Percentiles rank a stretch among this genome's conserved stretches.
These are phyloP conservation scores for Chesias legatella DNA, from an alignment of 2,888 invertebrate genomes.

Conservation along the genomic window DNA sequence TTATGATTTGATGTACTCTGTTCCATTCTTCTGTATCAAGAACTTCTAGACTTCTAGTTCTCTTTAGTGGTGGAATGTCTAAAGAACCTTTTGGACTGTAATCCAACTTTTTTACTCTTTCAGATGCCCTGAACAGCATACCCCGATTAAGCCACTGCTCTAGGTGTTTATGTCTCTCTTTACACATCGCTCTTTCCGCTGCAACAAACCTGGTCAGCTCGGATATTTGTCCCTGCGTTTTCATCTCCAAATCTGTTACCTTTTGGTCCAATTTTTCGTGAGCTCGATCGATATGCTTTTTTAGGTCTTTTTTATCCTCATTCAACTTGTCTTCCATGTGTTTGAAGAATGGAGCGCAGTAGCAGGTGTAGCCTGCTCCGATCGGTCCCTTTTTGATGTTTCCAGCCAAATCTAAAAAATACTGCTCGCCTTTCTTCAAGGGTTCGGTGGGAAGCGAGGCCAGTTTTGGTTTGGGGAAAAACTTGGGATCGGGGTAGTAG, in stretches of 20 bases:
- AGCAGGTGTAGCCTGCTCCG: conserved; percentile 95
- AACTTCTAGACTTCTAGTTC: conserved; percentile 87
- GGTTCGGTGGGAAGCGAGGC: conserved; percentile 93
- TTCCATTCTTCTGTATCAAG: conserved; percentile 63
- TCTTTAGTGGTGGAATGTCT: conserved; percentile 80
- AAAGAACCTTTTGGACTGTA: conserved; percentile 76
- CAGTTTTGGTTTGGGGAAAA: conserved; percentile 91
- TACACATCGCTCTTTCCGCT: conserved; percentile 81
- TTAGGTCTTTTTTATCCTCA: conserved; percentile 88
- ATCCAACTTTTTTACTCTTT: conserved; percentile 68
- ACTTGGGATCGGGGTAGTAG: conserved; percentile 91
- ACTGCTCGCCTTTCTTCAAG: conserved; percentile 93
- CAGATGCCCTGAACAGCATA: conserved; percentile 80
- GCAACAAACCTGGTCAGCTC: conserved; percentile 84
- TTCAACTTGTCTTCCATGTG: conserved; percentile 92
- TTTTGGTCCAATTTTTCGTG: conserved; percentile 90
- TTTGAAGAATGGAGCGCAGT: conserved; percentile 94
- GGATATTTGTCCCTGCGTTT: conserved; percentile 86
- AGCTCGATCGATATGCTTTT: conserved; percentile 88
- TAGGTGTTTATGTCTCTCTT: conserved; percentile 83
- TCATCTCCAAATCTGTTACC: conserved; percentile 88
- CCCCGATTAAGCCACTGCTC: conserved; percentile 86
- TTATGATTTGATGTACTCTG: conserved; percentile 59
- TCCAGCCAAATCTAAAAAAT: conserved; percentile 95
- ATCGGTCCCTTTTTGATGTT: conserved; percentile 97